These are phyloP conservation scores for Drosophila navojoa DNA, from an alignment of 1,140 invertebrate species.

Conservation along the genomic window DNA sequence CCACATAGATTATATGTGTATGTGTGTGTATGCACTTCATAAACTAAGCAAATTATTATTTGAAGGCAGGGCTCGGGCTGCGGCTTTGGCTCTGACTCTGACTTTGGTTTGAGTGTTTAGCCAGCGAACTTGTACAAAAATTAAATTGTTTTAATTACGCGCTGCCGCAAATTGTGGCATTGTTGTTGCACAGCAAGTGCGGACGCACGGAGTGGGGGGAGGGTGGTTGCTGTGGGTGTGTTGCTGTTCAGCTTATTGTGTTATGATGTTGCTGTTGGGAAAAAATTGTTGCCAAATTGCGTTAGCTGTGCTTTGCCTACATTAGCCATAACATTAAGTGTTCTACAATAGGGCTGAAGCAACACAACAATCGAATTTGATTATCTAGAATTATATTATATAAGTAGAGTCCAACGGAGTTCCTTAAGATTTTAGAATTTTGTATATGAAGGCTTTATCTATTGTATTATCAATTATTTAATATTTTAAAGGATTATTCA, in stretches of 20 bases:
- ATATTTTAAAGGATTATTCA: too few relatives aligned
- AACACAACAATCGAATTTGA: not conserved
- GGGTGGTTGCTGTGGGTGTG: slow-evolving; percentile 16
- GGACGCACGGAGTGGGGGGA: not conserved
- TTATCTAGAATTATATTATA: not conserved
- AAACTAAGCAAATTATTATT: slow-evolving; percentile 83
- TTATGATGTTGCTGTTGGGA: slow-evolving; percentile 48
- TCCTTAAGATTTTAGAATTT: too few relatives aligned
- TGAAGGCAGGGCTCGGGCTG: slow-evolving; percentile 66
- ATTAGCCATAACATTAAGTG: slow-evolving; percentile 46
- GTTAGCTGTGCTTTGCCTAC: slow-evolving; percentile 51
- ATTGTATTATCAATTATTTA: not conserved
- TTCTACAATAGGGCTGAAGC: slow-evolving; percentile 35
- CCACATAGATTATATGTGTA: slow-evolving; percentile 24
- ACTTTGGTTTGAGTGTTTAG: slow-evolving; percentile 25
- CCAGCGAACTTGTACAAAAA: slow-evolving; percentile 73
- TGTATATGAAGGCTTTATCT: not conserved
- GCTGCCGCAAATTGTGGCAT: slow-evolving; percentile 72
- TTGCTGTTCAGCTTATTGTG: slow-evolving; percentile 38
- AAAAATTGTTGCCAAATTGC: slow-evolving; percentile 77
- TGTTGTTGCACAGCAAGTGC: not conserved
- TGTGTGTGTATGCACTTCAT: slow-evolving; percentile 52
- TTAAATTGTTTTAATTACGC: slow-evolving; percentile 83
- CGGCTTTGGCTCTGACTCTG: slow-evolving; percentile 53
- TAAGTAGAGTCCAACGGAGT: too few relatives aligned